phyloP scores from a whole-genome alignment of 2,888 invertebrate species.

The Salticus scenicus region DNA sequence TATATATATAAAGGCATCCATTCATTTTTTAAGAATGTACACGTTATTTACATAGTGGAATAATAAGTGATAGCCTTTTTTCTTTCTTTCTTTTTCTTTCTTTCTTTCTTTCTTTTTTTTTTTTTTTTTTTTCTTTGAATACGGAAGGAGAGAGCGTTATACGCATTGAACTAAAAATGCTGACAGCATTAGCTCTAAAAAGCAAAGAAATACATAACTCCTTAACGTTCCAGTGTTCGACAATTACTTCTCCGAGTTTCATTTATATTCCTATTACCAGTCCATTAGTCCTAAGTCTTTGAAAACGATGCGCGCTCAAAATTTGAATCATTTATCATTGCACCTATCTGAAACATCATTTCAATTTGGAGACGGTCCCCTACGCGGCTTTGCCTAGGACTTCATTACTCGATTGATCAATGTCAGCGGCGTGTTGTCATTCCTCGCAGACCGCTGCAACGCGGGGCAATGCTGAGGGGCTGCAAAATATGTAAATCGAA shows the following conservation, averaged over 20 bases:
- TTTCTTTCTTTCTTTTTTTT: too few relatives aligned
- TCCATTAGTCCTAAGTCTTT: slow-evolving; percentile 65
- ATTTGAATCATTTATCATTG: slow-evolving; percentile 53
- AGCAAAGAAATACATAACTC: not conserved
- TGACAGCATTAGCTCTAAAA: slow-evolving; percentile 25
- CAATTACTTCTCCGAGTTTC: slow-evolving; percentile 61
- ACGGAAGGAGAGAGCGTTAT: too few relatives aligned
- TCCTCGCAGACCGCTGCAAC: slow-evolving; percentile 67
- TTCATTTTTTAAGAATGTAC: too few relatives aligned
- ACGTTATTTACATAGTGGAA: too few relatives aligned
- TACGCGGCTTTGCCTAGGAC: slow-evolving; percentile 47
- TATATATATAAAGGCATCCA: too few relatives aligned
- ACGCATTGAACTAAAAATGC: not conserved
- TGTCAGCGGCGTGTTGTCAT: slow-evolving; percentile 70
- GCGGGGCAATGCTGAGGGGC: slow-evolving; percentile 34
- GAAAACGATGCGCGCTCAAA: slow-evolving; percentile 49
- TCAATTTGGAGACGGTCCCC: slow-evolving; percentile 53
- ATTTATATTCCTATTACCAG: slow-evolving; percentile 68
- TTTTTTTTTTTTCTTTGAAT: too few relatives aligned
- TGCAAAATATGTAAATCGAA: slow-evolving; percentile 69
- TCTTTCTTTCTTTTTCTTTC: too few relatives aligned
- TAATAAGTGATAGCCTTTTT: too few relatives aligned
- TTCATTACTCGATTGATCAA: slow-evolving; percentile 68
- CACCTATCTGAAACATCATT: slow-evolving; percentile 33
- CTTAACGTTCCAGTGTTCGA: slow-evolving; percentile 29